Conservation (phyloP, 1,140 invertebrate species). For the Octopus sinensis region DNA sequence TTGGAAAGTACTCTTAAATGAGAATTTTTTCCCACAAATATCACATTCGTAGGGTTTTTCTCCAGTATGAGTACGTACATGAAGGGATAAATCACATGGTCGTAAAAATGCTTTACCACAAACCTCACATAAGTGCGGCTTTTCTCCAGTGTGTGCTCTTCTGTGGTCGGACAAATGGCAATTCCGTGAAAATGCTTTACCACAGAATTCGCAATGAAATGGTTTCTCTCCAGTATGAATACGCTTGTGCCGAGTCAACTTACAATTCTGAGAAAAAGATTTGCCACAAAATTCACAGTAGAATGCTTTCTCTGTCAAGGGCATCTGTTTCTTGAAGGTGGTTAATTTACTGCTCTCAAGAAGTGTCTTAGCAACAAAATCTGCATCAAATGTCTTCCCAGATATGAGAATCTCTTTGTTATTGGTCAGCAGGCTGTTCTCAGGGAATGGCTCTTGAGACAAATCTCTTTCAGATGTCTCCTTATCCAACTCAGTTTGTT, state of each 20-base stretch:
- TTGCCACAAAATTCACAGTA: background rate
- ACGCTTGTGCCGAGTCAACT: background rate
- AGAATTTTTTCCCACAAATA: background rate
- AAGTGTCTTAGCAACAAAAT: too few species aligned
- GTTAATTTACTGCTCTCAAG: too few species aligned
- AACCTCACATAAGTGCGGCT: constrained; percentile 31
- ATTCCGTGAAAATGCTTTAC: constrained; percentile 15
- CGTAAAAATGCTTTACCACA: constrained; percentile 28
- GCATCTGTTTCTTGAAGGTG: too few species aligned
- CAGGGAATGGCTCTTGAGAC: too few species aligned
- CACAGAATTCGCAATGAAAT: constrained; percentile 20
- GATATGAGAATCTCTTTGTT: too few species aligned
- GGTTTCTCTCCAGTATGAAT: constrained; percentile 21
- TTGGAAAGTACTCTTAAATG: too few species aligned
- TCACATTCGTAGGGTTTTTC: background rate
- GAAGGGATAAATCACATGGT: background rate
- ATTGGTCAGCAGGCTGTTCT: too few species aligned
- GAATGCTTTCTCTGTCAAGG: background rate
- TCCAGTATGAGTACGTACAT: background rate
- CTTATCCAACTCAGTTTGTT: too few species aligned
- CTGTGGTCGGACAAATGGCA: constrained; percentile 21
- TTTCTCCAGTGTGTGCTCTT: constrained; percentile 35
- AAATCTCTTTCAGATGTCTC: too few species aligned
- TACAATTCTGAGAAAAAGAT: background rate
- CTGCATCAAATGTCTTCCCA: too few species aligned